These are phyloP conservation scores for Athene noctua DNA, from an alignment of 2,113 vertebrate species.

Conservation along the genomic window DNA sequence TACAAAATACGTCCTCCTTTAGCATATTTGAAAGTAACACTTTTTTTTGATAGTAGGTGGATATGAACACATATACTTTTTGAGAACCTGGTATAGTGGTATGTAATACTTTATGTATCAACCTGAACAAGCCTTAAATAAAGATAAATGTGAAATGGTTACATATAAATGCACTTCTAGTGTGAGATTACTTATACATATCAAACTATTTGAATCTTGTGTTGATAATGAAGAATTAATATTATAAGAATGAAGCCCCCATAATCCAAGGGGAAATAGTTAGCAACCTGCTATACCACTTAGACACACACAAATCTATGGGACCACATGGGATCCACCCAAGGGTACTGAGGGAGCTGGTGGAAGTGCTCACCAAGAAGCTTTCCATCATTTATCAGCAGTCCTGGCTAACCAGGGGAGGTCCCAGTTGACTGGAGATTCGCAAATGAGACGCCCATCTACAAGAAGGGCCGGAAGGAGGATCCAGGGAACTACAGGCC, in stretches of 20 bases:
- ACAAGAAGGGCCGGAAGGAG: not conserved
- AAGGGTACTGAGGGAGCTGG: not conserved
- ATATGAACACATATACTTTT: not conserved
- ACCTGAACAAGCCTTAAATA: not conserved
- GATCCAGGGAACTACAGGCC: not conserved
- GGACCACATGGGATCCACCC: not conserved
- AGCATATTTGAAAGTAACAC: not conserved
- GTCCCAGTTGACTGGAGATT: not conserved
- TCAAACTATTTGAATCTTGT: not conserved
- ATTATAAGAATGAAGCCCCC: not conserved
- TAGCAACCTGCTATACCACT: not conserved
- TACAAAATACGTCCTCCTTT: not conserved
- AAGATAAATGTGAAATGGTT: not conserved
- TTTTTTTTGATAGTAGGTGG: not conserved
- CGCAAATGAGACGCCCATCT: not conserved
- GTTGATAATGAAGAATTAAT: not conserved
- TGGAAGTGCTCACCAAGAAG: not conserved
- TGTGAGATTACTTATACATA: not conserved
- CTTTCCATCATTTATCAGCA: not conserved
- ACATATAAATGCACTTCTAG: not conserved
- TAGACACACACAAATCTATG: not conserved
- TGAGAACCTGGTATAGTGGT: not conserved
- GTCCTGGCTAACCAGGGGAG: not conserved
- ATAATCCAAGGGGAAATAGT: not conserved
- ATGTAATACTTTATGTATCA: not conserved